phyloP scores from a whole-genome alignment of 2,888 invertebrate species.

The Catocala sponsa region DNA sequence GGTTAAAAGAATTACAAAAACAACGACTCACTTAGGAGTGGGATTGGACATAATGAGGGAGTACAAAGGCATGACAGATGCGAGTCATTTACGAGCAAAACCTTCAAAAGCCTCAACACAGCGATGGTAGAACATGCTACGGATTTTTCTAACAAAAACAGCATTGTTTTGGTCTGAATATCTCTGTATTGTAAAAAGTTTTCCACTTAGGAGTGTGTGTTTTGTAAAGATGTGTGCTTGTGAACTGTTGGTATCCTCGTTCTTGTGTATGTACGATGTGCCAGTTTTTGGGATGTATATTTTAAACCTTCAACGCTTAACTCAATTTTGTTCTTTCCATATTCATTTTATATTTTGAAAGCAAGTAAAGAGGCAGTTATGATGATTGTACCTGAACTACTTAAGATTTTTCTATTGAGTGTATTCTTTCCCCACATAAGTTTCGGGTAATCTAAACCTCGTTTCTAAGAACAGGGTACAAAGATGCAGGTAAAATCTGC shows the following conservation, averaged over 20 bases:
- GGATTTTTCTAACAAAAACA: constrained; percentile 44
- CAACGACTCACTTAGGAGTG: constrained; percentile 27
- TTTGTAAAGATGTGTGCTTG: constrained; percentile 28
- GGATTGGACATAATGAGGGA: constrained; percentile 28
- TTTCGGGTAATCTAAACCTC: too few species aligned
- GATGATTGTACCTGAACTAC: too few species aligned
- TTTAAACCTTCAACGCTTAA: too few species aligned
- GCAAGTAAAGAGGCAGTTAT: too few species aligned
- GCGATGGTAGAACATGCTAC: constrained; percentile 37
- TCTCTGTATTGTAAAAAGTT: constrained; percentile 21
- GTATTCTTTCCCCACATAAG: too few species aligned
- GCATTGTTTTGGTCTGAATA: constrained; percentile 26
- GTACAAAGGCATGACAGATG: constrained; percentile 44
- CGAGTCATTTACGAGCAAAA: constrained; percentile 45
- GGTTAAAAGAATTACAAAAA: constrained; percentile 29
- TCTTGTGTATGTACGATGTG: neutral
- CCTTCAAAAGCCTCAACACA: constrained; percentile 41
- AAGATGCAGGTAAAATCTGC: too few species aligned
- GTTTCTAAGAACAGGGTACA: too few species aligned
- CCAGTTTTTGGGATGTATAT: too few species aligned
- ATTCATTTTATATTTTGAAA: too few species aligned
- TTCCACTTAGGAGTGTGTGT: constrained; percentile 22
- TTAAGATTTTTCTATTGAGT: too few species aligned
- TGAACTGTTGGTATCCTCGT: constrained; percentile 11
- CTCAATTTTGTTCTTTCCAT: too few species aligned